Evolutionary conservation across 2,888 invertebrate species (phyloP), one percentile per base, ranked within the genome.

Genomic region (Tortricodes alternella): DNA sequence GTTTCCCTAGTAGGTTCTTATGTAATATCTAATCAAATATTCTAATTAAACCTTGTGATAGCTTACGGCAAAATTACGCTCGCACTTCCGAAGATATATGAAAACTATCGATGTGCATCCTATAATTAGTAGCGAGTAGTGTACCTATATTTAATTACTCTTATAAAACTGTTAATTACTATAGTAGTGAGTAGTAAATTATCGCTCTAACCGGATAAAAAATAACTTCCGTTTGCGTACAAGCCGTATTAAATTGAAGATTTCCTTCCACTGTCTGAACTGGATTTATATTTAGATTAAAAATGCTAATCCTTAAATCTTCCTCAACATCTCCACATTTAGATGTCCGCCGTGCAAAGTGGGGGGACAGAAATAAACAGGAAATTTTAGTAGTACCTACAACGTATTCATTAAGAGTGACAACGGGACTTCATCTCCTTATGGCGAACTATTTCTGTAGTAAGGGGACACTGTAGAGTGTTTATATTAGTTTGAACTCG

Each of bases 351-450:
- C 48, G 59, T 68, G 64, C 70, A 65, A 67, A 70, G 72, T 62
- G 67, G 77, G 78, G 80, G 70, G 71, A 82, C 84, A 67, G 78
- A 85, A 89, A 88, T 88, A 88, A 80, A 80, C 85, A 72, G 76
- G 82, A 84, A 82, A 85, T 82, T 79, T 80, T 78, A 82, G 81
- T 76, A 23, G 39, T 48, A 48, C 80, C 79, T 71, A 66, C 66
- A 73, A 69, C 74, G 75, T 83, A 84, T 86, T 83, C 84, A 86
- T 86, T 83, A 81, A 75, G 80, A 78, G 83, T 80, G 85, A 84
- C 86, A 84, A 71, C 77, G 71, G 76, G 74, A 79, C 76, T 78
- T 80, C 74, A 68, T 80, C 78, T 74, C 72, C 80, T 80, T 80
- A 79, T 74, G 76, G 75, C 59, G 53, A 52, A 74, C 80, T 84